Conservation (phyloP, 2,113 vertebrate species). For the Stomatorhinus ivindoensis region DNA sequence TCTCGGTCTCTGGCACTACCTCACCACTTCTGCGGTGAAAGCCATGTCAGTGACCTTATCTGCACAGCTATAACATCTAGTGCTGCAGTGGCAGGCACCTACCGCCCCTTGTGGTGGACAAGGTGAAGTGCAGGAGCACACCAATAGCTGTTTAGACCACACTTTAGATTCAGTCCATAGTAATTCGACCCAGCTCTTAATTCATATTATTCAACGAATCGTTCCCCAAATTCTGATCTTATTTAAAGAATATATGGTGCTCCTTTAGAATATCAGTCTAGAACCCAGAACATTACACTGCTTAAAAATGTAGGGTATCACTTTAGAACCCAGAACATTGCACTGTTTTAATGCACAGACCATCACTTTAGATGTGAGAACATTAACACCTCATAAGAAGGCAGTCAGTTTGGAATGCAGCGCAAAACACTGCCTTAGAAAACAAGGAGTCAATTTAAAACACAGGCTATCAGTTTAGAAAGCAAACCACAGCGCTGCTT, state of each 20-base stretch:
- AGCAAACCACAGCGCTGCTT: neutral
- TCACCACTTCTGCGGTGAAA: neutral
- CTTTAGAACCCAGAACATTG: neutral
- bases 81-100: neutral
- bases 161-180: neutral
- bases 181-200: neutral
- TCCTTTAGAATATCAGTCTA: neutral
- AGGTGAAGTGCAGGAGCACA: neutral
- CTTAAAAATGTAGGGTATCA: neutral
- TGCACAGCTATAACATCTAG: neutral
- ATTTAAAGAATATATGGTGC: neutral
- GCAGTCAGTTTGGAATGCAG: neutral
- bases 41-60: neutral
- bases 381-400: neutral
- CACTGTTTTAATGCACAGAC: neutral
- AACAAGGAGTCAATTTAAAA: neutral
- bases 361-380: neutral
- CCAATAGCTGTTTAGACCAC: neutral
- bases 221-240: neutral
- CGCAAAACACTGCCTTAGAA: neutral
- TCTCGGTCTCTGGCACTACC: neutral
- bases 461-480: neutral
- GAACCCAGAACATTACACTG: neutral
- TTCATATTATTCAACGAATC: neutral
- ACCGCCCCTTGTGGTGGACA: neutral